Evolutionary conservation across 2,113 vertebrate species (phyloP), one percentile per base, ranked within the genome.

Genomic region (Sturnus vulgaris): DNA sequence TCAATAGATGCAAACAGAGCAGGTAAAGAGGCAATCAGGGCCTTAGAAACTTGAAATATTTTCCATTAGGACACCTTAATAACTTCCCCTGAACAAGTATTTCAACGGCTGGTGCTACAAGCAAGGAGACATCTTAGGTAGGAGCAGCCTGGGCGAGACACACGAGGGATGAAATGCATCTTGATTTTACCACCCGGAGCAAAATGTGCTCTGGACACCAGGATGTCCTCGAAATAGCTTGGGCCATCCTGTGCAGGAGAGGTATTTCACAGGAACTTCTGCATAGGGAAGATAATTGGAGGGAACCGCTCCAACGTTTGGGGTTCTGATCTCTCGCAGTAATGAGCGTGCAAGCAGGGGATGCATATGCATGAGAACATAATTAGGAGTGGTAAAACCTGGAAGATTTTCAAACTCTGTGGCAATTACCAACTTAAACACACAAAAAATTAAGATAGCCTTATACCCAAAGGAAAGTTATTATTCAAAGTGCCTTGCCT

Each of bases 361-460:
- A 96, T 98, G 96, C 97, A 98, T 98, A 98, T 97, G 97, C 93
- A 98, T 98, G 96, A 97, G 96, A 91, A 91, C 85, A 75, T 98
- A 98, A 98, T 98, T 98, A 98, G 96, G 95, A 98, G 96, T 93
- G 88, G 91, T 97, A 97, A 98, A 97, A 97, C 97, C 96, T 97
- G 95, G 97, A 98, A 97, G 94, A 96, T 95, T 97, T 97, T 98
- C 97, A 97, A 98, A 88, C 94, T 97, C 95, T 71, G 25, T 92
- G 83, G 95, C 97, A 98, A 98, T 98, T 98, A 97, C 95, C 96
- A 97, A 93, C 83, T 88, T 94, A 95, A 94, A 93, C 82, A 96
- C 72, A 95, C 95, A 97, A 96, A 97, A 95, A 95, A 94, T 94
- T 94, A 94, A 95, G 93, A 93, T 97, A 90, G 73, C 80, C 92